Conservation (phyloP, 1,140 invertebrate genomes). For the Zaprionus tsacasi region DNA sequence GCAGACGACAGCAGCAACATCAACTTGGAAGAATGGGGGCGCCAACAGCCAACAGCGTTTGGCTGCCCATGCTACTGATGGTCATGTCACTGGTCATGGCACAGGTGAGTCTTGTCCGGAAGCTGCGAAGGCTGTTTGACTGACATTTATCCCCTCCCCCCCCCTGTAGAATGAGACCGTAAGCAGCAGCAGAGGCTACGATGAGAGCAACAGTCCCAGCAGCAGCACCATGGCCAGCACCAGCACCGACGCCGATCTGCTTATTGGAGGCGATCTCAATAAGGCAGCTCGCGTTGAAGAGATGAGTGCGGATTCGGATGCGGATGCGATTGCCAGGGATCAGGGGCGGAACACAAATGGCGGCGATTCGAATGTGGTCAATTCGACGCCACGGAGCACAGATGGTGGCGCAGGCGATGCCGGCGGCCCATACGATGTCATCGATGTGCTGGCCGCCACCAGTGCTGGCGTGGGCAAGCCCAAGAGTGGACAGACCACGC, state of each 20-base stretch:
- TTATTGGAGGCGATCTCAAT: constrained; percentile 34
- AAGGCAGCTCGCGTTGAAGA: constrained; percentile 40
- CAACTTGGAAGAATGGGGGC: constrained; percentile 38
- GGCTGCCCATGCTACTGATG: constrained; percentile 48
- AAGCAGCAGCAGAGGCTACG: constrained; percentile 7
- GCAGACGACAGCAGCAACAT: neutral
- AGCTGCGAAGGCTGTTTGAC: neutral
- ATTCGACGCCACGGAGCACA: constrained; percentile 7
- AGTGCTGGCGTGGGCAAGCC: constrained; percentile 32
- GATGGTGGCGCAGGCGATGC: neutral
- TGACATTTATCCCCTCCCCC: neutral
- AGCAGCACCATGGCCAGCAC: constrained; percentile 27
- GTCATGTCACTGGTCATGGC: constrained; percentile 28
- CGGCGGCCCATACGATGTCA: constrained; percentile 51
- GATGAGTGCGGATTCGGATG: neutral
- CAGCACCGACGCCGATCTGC: constrained; percentile 26
- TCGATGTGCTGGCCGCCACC: constrained; percentile 59
- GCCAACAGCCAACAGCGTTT: constrained; percentile 53
- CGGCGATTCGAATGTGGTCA: neutral
- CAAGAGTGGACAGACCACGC: constrained; percentile 69
- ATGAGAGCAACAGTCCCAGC: constrained; percentile 8
- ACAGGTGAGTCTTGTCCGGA: constrained; percentile 20
- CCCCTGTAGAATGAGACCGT: constrained; percentile 18
- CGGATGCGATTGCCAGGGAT: neutral
- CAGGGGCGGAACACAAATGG: neutral